phyloP scores from a whole-genome alignment of 2,113 vertebrate species.

The Cricetomys ansorgei region DNA sequence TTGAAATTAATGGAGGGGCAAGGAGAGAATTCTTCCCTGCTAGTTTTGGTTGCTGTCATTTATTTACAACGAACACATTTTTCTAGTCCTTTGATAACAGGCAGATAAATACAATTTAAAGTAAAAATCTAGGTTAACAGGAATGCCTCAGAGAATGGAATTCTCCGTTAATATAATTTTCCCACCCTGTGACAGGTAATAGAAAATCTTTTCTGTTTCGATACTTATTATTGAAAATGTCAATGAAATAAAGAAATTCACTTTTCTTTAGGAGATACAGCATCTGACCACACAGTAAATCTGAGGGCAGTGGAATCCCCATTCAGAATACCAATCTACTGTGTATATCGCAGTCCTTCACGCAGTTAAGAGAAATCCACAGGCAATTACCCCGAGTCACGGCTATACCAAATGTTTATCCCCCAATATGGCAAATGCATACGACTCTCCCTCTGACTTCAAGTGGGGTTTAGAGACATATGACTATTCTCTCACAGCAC shows the following conservation, averaged over 20 bases:
- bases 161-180: slow-evolving; percentile 35
- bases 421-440: neutral
- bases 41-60: slow-evolving; percentile 26
- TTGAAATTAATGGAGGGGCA: slow-evolving; percentile 23
- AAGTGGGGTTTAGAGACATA: neutral
- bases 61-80: slow-evolving; percentile 62
- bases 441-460: neutral
- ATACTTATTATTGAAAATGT: slow-evolving; percentile 48
- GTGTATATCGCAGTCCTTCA: neutral
- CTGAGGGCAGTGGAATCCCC: neutral
- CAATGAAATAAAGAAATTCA: slow-evolving; percentile 4
- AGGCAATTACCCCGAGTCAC: neutral
- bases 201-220: slow-evolving; percentile 46
- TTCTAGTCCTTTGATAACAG: slow-evolving; percentile 45
- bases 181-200: neutral
- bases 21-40: slow-evolving; percentile 47
- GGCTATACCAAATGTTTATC: neutral
- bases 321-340: neutral
- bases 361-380: neutral
- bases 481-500: neutral
- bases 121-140: slow-evolving; percentile 56
- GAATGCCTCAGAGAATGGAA: slow-evolving; percentile 24
- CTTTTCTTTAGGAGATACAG: neutral
- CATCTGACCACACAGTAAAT: neutral
- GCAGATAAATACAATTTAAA: slow-evolving; percentile 63